Evolutionary conservation across 2,113 vertebrate genomes (phyloP).

Genomic region (Chitala chitala): DNA sequence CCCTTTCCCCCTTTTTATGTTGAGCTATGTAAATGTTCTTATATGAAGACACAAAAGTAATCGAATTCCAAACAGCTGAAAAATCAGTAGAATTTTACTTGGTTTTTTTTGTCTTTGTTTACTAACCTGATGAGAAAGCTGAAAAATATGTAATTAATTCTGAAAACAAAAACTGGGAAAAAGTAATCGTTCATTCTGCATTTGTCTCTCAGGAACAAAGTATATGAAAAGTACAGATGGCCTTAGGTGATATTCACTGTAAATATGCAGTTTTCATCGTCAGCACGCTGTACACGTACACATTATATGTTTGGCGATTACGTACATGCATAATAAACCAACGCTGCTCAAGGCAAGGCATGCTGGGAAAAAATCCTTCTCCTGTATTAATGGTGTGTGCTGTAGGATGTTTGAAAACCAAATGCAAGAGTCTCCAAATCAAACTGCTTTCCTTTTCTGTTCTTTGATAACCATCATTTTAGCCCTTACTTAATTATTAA

Average conservation of each 20-base stretch:
- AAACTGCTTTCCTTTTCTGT: no score
- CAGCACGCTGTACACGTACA: background rate
- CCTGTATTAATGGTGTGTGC: background rate
- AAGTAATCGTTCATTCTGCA: background rate
- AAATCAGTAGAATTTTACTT: no score
- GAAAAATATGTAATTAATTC: background rate
- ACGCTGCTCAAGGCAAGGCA: background rate
- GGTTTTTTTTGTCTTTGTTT: no score
- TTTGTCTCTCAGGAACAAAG: background rate
- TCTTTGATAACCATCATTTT: no score
- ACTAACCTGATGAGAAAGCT: no score
- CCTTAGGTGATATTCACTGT: background rate
- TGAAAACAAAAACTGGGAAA: background rate
- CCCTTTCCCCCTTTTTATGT: no score
- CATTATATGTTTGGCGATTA: background rate
- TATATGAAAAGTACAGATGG: background rate
- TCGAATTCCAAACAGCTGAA: no score
- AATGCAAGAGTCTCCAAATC: no score
- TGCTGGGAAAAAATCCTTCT: background rate
- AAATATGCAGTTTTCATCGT: background rate
- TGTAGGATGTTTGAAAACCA: background rate
- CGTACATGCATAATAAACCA: background rate
- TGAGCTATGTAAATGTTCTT: no score
- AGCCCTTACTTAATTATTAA: no score
- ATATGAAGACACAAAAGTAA: no score